phyloP scores from a whole-genome alignment of 2,113 vertebrate genomes.

The Percopsis transmontana region DNA sequence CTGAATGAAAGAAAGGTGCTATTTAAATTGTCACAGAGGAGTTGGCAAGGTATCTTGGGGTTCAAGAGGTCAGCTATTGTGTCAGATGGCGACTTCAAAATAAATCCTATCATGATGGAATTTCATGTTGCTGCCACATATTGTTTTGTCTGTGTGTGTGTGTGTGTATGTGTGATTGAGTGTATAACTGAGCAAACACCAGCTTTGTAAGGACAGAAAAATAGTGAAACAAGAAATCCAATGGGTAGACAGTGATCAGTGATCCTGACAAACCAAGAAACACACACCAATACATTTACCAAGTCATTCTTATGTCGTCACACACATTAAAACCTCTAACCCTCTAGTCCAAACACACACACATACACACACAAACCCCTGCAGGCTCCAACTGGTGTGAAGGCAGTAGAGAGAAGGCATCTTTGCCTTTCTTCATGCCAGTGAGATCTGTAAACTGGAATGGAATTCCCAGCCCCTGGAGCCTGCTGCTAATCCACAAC shows the following conservation, averaged over 20 bases:
- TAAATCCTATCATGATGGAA: slow-evolving; percentile 72
- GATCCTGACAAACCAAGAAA: background rate
- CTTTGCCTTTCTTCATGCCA: slow-evolving; percentile 73
- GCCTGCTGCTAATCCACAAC: slow-evolving; percentile 78
- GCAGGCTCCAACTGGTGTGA: slow-evolving; percentile 70
- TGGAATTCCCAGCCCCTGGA: slow-evolving; percentile 79
- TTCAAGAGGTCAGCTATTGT: slow-evolving; percentile 76
- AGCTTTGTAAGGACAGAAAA: background rate
- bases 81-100: slow-evolving; percentile 70
- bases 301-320: background rate
- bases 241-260: background rate
- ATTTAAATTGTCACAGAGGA: slow-evolving; percentile 77
- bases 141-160: slow-evolving; percentile 8
- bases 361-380: slow-evolving; percentile 56
- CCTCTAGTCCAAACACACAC: background rate
- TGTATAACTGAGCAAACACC: slow-evolving; percentile 26
- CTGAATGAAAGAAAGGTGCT: slow-evolving; percentile 72
- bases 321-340: background rate
- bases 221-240: background rate
- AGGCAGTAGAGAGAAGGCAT: slow-evolving; percentile 71
- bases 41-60: slow-evolving; percentile 64
- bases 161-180: slow-evolving; percentile 13
- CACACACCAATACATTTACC: background rate
- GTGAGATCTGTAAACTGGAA: slow-evolving; percentile 78
- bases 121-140: slow-evolving; percentile 59